Conservation (phyloP, 1,140 invertebrate species). For the Potamilus streckersoni region DNA sequence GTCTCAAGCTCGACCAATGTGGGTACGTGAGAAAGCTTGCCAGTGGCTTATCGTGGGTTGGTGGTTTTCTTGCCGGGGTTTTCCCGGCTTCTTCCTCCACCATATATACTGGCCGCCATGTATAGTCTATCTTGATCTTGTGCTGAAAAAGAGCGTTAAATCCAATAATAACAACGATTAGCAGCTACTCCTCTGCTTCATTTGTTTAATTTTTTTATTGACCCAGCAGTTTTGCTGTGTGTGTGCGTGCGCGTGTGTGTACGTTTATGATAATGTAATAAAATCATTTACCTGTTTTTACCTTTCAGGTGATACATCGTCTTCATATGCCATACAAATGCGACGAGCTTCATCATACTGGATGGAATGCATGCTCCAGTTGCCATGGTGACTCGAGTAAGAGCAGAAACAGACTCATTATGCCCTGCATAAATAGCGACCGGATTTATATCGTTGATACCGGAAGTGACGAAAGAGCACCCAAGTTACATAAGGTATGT, state of each 20-base stretch:
- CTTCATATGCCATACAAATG: slow-evolving; percentile 81
- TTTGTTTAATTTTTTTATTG: not conserved
- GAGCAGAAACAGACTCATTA: slow-evolving; percentile 81
- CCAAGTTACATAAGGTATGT: slow-evolving; percentile 75
- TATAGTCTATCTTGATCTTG: too few species aligned
- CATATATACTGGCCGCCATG: too few species aligned
- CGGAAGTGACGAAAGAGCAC: slow-evolving; percentile 76
- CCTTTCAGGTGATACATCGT: slow-evolving; percentile 85
- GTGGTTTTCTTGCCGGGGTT: too few species aligned
- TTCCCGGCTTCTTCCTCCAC: too few species aligned
- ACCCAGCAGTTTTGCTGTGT: not conserved
- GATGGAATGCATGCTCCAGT: slow-evolving; percentile 97
- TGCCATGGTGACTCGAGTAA: slow-evolving; percentile 78
- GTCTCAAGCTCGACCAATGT: too few species aligned
- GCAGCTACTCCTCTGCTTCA: not conserved
- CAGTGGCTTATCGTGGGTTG: too few species aligned
- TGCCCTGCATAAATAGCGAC: slow-evolving; percentile 85
- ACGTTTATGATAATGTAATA: not conserved
- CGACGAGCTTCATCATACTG: slow-evolving; percentile 95
- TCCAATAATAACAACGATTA: not conserved
- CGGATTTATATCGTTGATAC: slow-evolving; percentile 90
- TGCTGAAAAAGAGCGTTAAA: too few species aligned
- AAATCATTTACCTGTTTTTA: not conserved
- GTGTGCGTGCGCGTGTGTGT: not conserved
- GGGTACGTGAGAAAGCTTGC: too few species aligned